phyloP scores from a whole-genome alignment of 2,113 vertebrate species.

The Pygoscelis antarcticus region DNA sequence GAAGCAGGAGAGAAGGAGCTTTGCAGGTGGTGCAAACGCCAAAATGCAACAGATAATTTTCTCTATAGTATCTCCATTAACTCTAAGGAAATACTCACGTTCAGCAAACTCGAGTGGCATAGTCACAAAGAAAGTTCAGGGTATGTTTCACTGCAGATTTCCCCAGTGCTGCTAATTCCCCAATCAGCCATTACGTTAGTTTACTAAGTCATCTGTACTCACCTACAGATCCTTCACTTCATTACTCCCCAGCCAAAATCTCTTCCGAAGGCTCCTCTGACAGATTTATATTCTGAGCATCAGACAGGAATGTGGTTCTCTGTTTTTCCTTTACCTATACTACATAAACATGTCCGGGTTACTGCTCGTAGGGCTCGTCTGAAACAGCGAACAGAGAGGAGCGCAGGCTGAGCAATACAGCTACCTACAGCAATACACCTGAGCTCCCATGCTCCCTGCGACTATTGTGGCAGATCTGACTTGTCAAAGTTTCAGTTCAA shows the following conservation, averaged over 20 bases:
- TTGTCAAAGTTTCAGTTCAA: neutral
- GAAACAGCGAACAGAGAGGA: neutral
- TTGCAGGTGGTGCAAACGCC: neutral
- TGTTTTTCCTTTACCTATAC: slow-evolving; percentile 82
- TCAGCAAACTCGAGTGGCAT: neutral
- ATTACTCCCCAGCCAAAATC: slow-evolving; percentile 76
- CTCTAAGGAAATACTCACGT: neutral
- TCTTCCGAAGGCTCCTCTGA: slow-evolving; percentile 72
- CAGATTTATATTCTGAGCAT: slow-evolving; percentile 85
- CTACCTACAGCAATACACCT: neutral
- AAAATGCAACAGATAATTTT: neutral
- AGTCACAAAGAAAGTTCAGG: slow-evolving; percentile 13
- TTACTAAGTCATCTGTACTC: slow-evolving; percentile 76
- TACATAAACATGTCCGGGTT: slow-evolving; percentile 81
- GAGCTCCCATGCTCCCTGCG: neutral
- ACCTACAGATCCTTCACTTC: slow-evolving; percentile 78
- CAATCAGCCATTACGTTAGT: slow-evolving; percentile 70
- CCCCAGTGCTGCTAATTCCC: slow-evolving; percentile 63
- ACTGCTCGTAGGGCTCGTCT: neutral
- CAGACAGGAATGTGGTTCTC: slow-evolving; percentile 82
- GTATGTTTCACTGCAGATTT: slow-evolving; percentile 19
- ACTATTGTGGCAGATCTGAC: neutral
- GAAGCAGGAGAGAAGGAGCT: neutral
- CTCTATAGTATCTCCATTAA: neutral
- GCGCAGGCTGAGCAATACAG: neutral